These are phyloP conservation scores for Onchidella celtica DNA, from an alignment of 2,888 invertebrate genomes.

Conservation along the genomic window DNA sequence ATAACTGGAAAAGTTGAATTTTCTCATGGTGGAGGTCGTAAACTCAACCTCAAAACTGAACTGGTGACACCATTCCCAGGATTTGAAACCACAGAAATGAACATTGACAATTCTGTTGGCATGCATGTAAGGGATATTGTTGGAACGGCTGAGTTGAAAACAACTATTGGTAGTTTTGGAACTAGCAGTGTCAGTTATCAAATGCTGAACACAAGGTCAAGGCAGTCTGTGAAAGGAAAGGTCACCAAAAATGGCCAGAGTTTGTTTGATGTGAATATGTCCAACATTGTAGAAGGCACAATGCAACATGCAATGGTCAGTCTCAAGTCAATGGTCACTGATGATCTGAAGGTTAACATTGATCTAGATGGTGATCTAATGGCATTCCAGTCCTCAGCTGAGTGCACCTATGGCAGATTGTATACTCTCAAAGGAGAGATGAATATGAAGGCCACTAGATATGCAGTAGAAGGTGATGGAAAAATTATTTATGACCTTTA, in stretches of 20 bases:
- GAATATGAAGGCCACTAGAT: neutral
- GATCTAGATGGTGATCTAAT: neutral
- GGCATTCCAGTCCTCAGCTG: neutral
- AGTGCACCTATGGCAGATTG: neutral
- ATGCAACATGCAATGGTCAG: neutral
- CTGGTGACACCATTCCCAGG: neutral
- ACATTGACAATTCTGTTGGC: neutral
- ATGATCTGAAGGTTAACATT: neutral
- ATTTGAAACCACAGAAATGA: neutral
- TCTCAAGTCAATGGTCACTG: neutral
- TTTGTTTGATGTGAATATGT: neutral
- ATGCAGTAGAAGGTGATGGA: neutral
- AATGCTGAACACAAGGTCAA: neutral
- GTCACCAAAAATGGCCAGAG: neutral
- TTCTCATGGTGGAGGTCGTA: neutral
- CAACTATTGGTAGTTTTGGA: neutral
- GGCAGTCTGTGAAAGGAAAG: neutral
- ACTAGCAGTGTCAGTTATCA: neutral
- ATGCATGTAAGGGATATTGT: too few relatives aligned
- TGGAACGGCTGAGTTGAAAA: neutral
- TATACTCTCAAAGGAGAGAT: neutral
- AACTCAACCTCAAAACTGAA: neutral
- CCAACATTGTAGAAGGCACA: neutral
- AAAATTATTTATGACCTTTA: neutral
- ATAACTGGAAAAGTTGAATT: neutral